These are phyloP conservation scores for Formicarius rufipectus DNA, from an alignment of 2,113 vertebrate species.

Conservation along the genomic window DNA sequence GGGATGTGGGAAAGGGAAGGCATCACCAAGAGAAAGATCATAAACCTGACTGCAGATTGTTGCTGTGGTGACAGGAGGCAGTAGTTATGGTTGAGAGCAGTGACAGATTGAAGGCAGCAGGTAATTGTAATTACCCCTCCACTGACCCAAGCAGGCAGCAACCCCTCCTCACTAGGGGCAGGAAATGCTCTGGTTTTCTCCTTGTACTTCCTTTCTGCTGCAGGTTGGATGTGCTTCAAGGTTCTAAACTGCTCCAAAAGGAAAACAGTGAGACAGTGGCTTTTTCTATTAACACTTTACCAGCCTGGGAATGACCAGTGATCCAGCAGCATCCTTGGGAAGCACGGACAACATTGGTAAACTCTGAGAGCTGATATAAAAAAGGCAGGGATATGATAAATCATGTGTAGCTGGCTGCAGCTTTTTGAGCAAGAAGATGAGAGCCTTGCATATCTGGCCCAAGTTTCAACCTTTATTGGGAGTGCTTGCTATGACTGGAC, in stretches of 20 bases:
- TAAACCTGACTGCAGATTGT: conserved; percentile 62
- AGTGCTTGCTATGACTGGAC: accelerated
- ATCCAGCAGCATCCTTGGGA: background rate
- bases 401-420: background rate
- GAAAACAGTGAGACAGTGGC: background rate
- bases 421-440: background rate
- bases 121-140: conserved; percentile 42
- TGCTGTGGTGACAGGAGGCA: conserved; percentile 62
- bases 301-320: background rate
- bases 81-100: background rate
- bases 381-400: background rate
- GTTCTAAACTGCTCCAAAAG: background rate
- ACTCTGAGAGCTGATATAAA: background rate
- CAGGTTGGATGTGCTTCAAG: background rate
- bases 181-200: background rate
- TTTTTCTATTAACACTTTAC: conserved; percentile 3
- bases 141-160: background rate
- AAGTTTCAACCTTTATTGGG: background rate
- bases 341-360: background rate
- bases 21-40: conserved; percentile 11
- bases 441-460: background rate
- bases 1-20: background rate
- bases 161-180: background rate
- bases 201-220: background rate
- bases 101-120: conserved; percentile 30